Conservation (phyloP, 2,113 vertebrate species). For the Crotalus helleri region DNA sequence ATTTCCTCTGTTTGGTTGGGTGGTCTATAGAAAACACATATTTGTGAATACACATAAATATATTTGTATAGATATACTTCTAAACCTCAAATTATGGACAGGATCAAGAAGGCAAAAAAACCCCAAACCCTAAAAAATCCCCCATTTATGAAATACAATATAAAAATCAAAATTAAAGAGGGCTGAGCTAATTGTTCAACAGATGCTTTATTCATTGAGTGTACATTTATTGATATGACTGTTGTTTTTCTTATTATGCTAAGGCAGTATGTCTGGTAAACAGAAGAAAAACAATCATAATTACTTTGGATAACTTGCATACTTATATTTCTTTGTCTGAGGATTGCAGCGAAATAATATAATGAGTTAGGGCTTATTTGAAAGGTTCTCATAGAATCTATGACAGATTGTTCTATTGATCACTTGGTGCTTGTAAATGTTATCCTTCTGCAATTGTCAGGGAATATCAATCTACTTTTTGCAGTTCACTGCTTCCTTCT, state of each 20-base stretch:
- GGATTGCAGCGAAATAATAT: conserved; percentile 16
- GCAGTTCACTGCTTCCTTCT: conserved; percentile 72
- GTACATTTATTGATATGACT: not conserved
- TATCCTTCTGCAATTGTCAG: conserved; percentile 43
- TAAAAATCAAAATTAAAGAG: not conserved
- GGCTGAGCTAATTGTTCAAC: not conserved
- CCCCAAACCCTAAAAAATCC: not conserved
- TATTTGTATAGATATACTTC: not conserved
- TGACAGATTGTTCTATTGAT: conserved; percentile 11
- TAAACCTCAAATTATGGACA: not conserved
- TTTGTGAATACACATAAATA: not conserved
- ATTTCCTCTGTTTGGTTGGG: not conserved
- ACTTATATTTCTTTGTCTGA: conserved; percentile 38
- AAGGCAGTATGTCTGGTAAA: not conserved
- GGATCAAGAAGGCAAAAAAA: not conserved
- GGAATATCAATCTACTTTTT: conserved; percentile 68
- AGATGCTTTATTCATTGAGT: not conserved
- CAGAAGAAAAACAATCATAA: not conserved
- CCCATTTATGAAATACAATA: not conserved
- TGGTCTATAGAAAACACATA: not conserved
- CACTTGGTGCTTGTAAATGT: conserved; percentile 27
- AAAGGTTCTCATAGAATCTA: conserved; percentile 25
- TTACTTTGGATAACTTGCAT: conserved; percentile 21
- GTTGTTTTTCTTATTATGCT: not conserved
- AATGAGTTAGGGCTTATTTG: not conserved